Evolutionary conservation across 2,113 vertebrate genomes (phyloP).

Genomic region (Lynx canadensis): DNA sequence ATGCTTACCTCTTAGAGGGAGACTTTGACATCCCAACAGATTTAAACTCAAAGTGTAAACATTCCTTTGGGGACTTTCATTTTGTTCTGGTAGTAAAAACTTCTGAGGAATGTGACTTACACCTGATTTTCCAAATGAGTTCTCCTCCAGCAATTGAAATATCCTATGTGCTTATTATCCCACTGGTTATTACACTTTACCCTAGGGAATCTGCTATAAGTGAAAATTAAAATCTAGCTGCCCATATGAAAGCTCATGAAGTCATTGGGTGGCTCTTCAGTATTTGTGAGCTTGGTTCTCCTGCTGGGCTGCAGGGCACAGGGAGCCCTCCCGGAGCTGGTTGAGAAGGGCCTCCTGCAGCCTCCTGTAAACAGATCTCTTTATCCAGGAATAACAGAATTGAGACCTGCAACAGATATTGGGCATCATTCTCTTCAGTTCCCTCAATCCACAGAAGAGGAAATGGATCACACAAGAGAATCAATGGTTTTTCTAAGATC

Average conservation of each 20-base stretch:
- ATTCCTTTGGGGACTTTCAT: conserved; percentile 60
- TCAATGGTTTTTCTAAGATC: neutral
- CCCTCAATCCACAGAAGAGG: neutral
- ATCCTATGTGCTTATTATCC: conserved; percentile 41
- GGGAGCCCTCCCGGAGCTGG: too few relatives aligned
- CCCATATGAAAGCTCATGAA: conserved; percentile 49
- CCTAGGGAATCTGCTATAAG: conserved; percentile 42
- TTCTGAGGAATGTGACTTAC: conserved; percentile 53
- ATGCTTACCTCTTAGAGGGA: conserved; percentile 56
- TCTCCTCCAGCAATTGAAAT: conserved; percentile 44
- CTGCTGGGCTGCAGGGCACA: neutral
- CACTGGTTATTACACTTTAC: conserved; percentile 49
- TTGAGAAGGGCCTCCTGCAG: neutral
- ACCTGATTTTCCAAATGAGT: conserved; percentile 65
- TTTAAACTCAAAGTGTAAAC: conserved; percentile 49
- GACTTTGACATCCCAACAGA: conserved; percentile 44
- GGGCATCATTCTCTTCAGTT: neutral
- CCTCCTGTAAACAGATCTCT: neutral
- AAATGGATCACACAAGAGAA: neutral
- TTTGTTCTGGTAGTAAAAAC: conserved; percentile 56
- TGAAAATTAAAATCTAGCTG: conserved; percentile 65
- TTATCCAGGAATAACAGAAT: neutral
- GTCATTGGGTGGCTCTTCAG: conserved; percentile 47
- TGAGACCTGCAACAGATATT: neutral
- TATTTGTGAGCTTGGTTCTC: neutral